These are phyloP conservation scores for Willowsia nigromaculata DNA, from an alignment of 2,888 invertebrate species.

Conservation along the genomic window DNA sequence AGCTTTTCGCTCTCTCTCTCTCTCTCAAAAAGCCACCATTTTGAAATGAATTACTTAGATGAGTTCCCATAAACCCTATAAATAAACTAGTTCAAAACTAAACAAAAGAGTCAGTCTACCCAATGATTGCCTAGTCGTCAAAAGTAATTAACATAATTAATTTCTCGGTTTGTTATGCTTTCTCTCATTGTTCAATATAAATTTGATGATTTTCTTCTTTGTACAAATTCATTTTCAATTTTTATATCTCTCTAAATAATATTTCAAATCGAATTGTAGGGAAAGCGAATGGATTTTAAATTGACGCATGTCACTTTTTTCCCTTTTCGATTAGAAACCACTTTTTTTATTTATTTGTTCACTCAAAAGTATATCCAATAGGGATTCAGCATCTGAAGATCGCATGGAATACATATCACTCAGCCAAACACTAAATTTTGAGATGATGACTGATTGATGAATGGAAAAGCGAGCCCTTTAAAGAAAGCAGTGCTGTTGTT, in stretches of 20 bases:
- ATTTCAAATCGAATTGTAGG: background rate
- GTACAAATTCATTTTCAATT: background rate
- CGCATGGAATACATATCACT: no score
- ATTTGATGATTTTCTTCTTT: no score
- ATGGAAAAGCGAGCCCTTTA: conserved; percentile 10
- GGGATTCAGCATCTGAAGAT: no score
- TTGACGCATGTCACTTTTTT: background rate
- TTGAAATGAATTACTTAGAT: background rate
- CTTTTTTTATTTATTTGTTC: background rate
- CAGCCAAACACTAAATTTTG: no score
- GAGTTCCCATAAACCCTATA: background rate
- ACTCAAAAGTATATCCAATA: background rate
- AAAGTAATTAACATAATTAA: background rate
- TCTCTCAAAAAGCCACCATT: no score
- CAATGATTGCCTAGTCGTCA: background rate
- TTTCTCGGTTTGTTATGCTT: background rate
- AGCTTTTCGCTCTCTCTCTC: no score
- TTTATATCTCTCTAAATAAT: no score
- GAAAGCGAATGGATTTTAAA: background rate
- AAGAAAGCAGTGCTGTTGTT: background rate
- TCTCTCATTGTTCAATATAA: no score
- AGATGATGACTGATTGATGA: conserved; percentile 6
- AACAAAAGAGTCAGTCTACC: background rate
- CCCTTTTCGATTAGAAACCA: background rate
- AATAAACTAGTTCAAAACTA: background rate